A percentile compares a stretch with the other conserved stretches of the same genome.
Conservation (phyloP, 2,888 invertebrate species). For the Clepsis dumicolana region DNA sequence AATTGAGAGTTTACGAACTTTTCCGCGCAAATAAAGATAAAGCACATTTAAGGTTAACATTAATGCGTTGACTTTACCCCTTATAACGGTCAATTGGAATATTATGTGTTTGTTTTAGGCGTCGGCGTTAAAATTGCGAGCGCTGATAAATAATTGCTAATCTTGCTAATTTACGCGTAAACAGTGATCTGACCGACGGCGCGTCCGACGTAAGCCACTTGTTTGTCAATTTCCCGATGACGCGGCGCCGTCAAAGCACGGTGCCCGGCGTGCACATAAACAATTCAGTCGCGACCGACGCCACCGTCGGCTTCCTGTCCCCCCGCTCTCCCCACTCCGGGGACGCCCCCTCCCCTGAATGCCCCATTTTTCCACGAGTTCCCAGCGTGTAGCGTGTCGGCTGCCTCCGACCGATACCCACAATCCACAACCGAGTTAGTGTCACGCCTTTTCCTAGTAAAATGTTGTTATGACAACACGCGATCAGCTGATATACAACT, state of each 20-base stretch:
- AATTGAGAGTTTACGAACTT: constrained; percentile 46
- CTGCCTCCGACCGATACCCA: constrained; percentile 56
- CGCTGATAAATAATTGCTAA: constrained; percentile 14
- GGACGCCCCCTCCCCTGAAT: constrained; percentile 53
- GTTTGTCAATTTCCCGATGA: constrained; percentile 79
- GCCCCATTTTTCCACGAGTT: constrained; percentile 76
- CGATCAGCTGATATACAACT: constrained; percentile 64
- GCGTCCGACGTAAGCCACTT: constrained; percentile 60
- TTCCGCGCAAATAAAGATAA: constrained; percentile 23
- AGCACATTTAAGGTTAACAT: constrained; percentile 19
- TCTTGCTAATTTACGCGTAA: constrained; percentile 23
- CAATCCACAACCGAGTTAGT: constrained; percentile 55
- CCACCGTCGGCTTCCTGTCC: constrained; percentile 44
- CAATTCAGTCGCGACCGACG: constrained; percentile 64
- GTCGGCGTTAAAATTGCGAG: constrained; percentile 11
- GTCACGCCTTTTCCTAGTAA: constrained; percentile 65
- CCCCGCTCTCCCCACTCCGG: constrained; percentile 48
- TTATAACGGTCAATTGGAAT: constrained; percentile 13
- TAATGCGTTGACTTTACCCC: constrained; percentile 19
- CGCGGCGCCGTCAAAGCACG: constrained; percentile 74
- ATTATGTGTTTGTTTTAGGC: constrained; percentile 20
- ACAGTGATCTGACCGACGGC: constrained; percentile 33
- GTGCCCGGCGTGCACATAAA: constrained; percentile 74
- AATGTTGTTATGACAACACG: constrained; percentile 71
- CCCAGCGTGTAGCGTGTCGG: constrained; percentile 64